Conservation (phyloP, 2,888 invertebrate species). For the Trachelus stipa region DNA sequence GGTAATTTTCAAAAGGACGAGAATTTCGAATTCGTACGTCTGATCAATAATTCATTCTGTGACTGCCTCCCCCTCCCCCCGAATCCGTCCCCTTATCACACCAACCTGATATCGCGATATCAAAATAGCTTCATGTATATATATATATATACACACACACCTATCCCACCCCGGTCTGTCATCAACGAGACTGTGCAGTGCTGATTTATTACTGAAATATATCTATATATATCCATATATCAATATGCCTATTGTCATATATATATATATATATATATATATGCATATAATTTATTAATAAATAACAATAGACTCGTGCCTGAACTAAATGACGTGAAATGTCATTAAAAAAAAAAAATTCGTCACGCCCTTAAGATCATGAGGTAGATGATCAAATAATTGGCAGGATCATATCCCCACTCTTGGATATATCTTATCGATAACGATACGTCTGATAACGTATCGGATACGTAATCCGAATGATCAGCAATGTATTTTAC, state of each 20-base stretch:
- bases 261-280: too few species aligned
- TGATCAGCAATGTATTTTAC: too few species aligned
- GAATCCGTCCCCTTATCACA: not conserved
- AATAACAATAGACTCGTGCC: not conserved
- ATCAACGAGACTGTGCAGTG: too few species aligned
- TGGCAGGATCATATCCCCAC: fast-evolving
- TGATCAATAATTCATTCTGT: not conserved
- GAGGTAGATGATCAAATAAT: not conserved
- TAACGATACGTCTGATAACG: not conserved
- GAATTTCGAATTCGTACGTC: not conserved
- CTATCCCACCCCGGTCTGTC: too few species aligned
- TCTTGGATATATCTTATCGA: not conserved
- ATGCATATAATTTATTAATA: too few species aligned
- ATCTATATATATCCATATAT: too few species aligned
- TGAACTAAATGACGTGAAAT: not conserved
- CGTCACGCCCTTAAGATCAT: too few species aligned
- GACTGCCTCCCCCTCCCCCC: too few species aligned
- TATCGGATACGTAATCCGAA: not conserved
- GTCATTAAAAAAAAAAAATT: not conserved
- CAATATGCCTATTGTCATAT: too few species aligned
- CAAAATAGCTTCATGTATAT: not conserved
- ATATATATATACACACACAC: too few species aligned
- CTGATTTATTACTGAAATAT: too few species aligned
- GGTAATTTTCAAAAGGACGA: slow-evolving; percentile 33
- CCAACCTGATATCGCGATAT: not conserved